Base-by-base conservation (phyloP, 2,888 invertebrate species). In the Caenorhabditis sp. region DNA sequence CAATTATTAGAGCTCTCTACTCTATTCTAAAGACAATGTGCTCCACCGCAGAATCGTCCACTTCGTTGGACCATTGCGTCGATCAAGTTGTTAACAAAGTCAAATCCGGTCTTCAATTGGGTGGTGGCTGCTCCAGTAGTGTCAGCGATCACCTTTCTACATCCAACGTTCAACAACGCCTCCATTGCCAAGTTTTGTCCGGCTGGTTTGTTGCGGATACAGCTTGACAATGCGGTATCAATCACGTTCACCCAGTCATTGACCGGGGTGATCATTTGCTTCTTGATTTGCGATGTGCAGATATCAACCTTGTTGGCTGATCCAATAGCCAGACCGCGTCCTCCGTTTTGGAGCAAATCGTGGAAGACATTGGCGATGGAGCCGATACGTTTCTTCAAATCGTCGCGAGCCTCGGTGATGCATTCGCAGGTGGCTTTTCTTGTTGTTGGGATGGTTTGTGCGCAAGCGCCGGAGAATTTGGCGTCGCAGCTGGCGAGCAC, bases 51-150 rank as follows among this genome's bases (percentile, higher is more conserved):
- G 85, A 86, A 87, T 52, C 86, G 81, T 61, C 83, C 82, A 57
- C 82, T 80, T 63, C 86, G 77, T 59, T 80, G 75, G 21, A 80
- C 80, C 87, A 87, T 87, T 17, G 86, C 78, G 66, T 87, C 83
- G 62, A 83, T 83, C 58, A 85, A 80, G 70, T 88, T 84, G 49
- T 90, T 87, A 57, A 90, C 78, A 61, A 87, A 87, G 67, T 88
- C 86, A 76, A 85, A 86, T 50, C 86, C 85, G 62, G 85, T 85
- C 77, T 86, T 85, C 58, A 88, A 78, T 65, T 86, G 86, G 64
- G 78, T 63, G 20, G 84, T 77, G 26, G 87, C 85, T 12, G 82
- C 76, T 52, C 84, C 86, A 25, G 85, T 83, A 2, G 85, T 81
- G 60, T 86, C 85, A 64, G 87, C 85, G 67, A 87, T 87, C 52